These are phyloP conservation scores for Tineola bisselliella DNA, from an alignment of 2,888 invertebrate species.

Conservation along the genomic window DNA sequence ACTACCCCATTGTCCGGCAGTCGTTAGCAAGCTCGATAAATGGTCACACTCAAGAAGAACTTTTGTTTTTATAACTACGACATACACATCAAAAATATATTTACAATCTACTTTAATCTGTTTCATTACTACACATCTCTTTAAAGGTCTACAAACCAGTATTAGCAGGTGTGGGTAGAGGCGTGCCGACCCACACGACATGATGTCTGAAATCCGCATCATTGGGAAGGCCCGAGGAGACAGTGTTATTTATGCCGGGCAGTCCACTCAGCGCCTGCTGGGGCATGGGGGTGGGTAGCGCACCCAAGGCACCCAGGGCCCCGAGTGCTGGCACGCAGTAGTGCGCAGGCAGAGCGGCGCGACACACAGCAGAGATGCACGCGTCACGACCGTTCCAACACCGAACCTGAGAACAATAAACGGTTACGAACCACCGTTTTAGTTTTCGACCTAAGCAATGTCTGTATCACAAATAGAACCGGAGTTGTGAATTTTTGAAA, in stretches of 20 bases:
- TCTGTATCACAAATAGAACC: too few relatives aligned
- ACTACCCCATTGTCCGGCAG: too few relatives aligned
- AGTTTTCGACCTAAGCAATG: too few relatives aligned
- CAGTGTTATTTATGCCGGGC: constrained; percentile 58
- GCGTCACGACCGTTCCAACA: constrained; percentile 81
- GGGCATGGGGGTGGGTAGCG: constrained; percentile 71
- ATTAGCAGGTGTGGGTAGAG: constrained; percentile 84
- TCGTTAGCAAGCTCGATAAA: too few relatives aligned
- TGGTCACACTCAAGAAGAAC: too few relatives aligned
- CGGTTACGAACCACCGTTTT: too few relatives aligned
- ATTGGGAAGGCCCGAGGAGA: constrained; percentile 15
- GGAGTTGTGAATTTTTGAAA: too few relatives aligned
- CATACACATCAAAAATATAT: too few relatives aligned
- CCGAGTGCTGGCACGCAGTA: constrained; percentile 92
- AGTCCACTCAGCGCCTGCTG: constrained; percentile 89
- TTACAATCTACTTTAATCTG: too few relatives aligned
- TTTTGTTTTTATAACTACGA: too few relatives aligned
- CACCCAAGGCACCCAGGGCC: constrained; percentile 55
- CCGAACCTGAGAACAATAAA: not conserved
- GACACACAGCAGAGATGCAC: constrained; percentile 93
- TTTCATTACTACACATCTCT: too few relatives aligned
- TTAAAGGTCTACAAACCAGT: constrained; percentile 72
- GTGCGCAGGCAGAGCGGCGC: constrained; percentile 95
- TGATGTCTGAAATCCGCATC: constrained; percentile 84
- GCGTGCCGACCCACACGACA: constrained; percentile 97